A percentile compares a stretch with the other conserved stretches of the same genome.
phyloP scores from a whole-genome alignment of 64 coral and sea anemone genomes.

The Pocillopora verrucosa region DNA sequence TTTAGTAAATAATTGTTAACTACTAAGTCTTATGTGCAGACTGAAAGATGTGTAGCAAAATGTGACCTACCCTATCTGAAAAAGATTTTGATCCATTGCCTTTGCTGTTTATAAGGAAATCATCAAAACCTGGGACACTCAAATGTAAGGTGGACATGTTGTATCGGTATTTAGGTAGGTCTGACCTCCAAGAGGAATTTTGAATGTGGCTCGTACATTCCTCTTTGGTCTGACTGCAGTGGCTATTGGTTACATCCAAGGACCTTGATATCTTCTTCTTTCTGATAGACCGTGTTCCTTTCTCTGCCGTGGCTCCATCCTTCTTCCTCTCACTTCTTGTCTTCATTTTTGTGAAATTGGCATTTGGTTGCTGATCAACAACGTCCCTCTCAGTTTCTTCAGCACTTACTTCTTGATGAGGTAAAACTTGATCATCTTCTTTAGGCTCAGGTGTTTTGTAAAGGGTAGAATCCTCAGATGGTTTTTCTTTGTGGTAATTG shows the following conservation, averaged over 20 bases:
- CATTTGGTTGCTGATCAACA: neutral
- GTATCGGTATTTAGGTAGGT: conserved; percentile 48
- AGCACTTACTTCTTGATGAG: too few species aligned
- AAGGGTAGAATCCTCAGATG: neutral
- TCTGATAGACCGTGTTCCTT: neutral
- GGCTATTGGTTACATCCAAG: neutral
- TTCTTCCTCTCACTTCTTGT: conserved; percentile 29
- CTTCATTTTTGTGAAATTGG: conserved; percentile 21
- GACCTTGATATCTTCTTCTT: conserved; percentile 18
- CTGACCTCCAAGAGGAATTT: conserved; percentile 68
- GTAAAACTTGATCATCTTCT: neutral
- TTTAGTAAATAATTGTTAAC: too few species aligned
- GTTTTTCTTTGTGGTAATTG: neutral
- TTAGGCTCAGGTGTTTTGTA: neutral
- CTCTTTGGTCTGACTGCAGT: neutral
- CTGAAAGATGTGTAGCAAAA: neutral
- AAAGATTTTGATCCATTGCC: conserved; percentile 3
- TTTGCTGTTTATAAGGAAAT: conserved; percentile 68
- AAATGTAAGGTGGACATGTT: conserved; percentile 51
- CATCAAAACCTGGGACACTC: conserved; percentile 70
- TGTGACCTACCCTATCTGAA: conserved; percentile 13
- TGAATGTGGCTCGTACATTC: conserved; percentile 45
- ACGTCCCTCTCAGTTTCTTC: neutral
- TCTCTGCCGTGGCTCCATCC: neutral
- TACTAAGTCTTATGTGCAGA: too few species aligned